Base-by-base conservation (phyloP, 2,113 vertebrate species). In the Notiomystis cincta region DNA sequence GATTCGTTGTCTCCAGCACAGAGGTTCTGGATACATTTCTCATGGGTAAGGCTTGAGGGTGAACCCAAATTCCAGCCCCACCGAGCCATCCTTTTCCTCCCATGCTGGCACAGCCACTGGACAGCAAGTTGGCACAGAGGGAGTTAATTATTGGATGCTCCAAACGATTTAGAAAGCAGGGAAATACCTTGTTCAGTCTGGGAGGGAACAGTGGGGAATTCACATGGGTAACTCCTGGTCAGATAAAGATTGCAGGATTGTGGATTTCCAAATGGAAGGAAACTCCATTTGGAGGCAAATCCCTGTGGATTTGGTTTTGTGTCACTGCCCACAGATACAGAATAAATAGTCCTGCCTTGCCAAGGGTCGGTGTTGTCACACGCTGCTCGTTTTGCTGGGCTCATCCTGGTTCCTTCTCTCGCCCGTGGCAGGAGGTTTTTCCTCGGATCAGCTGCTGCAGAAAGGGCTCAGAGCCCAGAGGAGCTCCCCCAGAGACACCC, bases 1-100 rank as follows among this genome's bases (percentile, higher is more conserved):
- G 99, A 28, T 98, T 99, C 80, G 92, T 99, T 93, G 91, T 98
- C 65, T 98, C 97, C 70, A 97, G 97, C 66, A 81, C 38, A 20
- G 95, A 97, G 9, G 69, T 97, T 24, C 91, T 99, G 82, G 97
- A 97, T 90, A 90, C 80, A 0, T 98, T 99, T 94, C 93, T 99
- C 30, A 97, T 76, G 23, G 98, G 99, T 99, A 94, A 97, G 93
- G 9, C 25, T 48, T 25, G 37, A 48, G 35, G 19, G 25, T 2
- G n/a, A 87, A 18, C 27, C 35, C 4, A 12, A n/a, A 37, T 53
- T 51, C 50, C 66, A 76, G 42, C 25, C 61, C 66, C 50, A 40
- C 22, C 30, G 7, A 71, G 15, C 21, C 17, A 8, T 57, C 72
- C 7, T 3, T 69, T 79, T 13, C 53, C 57, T 84, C 38, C 48